These are phyloP conservation scores for Xylophagus ater DNA, from an alignment of 2,888 invertebrate species.

Conservation along the genomic window DNA sequence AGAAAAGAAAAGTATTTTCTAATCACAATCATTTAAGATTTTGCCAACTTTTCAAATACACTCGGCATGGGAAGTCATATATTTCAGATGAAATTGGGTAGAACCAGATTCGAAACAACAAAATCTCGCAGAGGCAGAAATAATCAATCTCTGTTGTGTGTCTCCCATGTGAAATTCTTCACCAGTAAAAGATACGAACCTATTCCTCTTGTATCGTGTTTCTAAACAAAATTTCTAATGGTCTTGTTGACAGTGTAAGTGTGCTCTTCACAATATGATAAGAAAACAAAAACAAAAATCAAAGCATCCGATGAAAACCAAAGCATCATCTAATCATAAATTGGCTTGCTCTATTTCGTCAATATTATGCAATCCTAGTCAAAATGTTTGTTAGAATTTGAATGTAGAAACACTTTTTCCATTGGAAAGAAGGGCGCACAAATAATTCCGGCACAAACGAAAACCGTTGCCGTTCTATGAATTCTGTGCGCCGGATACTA, in stretches of 20 bases:
- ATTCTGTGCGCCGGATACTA: constrained; percentile 28
- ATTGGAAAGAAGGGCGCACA: constrained; percentile 4
- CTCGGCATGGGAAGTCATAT: too few species aligned
- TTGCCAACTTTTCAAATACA: too few species aligned
- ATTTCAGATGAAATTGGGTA: too few species aligned
- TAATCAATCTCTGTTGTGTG: too few species aligned
- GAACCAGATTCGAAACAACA: too few species aligned
- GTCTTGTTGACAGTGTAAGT: constrained; percentile 2
- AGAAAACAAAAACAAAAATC: neutral
- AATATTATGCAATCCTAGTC: constrained; percentile 36
- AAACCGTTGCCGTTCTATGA: neutral
- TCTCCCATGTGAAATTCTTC: too few species aligned
- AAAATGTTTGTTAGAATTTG: constrained; percentile 35
- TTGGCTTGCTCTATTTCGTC: constrained; percentile 20
- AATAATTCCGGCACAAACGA: neutral
- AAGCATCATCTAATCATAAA: constrained; percentile 11
- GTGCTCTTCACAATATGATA: neutral
- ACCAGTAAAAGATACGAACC: too few species aligned
- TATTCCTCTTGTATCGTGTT: too few species aligned
- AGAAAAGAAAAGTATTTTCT: neutral
- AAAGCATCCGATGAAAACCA: constrained; percentile 2
- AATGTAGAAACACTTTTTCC: constrained; percentile 10
- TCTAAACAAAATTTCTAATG: constrained; percentile 16
- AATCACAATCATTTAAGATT: too few species aligned
- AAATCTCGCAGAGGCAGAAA: too few species aligned